Conservation (phyloP, 2,888 invertebrate species). For the Xestobium rufovillosum region DNA sequence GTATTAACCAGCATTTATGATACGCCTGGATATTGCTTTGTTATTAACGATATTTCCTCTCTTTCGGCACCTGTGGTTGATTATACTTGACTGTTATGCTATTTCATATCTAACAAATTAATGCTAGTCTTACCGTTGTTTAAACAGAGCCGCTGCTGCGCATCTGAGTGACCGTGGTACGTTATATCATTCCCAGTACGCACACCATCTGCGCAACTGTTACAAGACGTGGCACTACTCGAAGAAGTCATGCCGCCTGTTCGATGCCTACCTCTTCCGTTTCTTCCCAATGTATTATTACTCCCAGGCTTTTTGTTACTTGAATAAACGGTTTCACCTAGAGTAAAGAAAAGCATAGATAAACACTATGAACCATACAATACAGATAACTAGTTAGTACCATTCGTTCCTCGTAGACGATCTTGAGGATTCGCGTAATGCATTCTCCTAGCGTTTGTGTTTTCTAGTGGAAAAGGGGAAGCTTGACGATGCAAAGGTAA, state of each 20-base stretch:
- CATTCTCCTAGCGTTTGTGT: conserved; percentile 54
- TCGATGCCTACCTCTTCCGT: conserved; percentile 41
- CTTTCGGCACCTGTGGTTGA: no score
- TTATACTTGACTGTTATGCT: no score
- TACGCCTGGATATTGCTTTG: conserved; percentile 8
- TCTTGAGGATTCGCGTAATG: conserved; percentile 46
- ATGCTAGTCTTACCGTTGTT: conserved; percentile 41
- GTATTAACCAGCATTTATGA: conserved; percentile 19
- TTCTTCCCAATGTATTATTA: conserved; percentile 40
- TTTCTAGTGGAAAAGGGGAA: conserved; percentile 64
- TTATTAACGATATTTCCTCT: neutral
- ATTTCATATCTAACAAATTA: no score
- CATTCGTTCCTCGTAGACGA: conserved; percentile 40
- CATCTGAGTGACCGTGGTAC: conserved; percentile 38
- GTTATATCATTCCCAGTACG: conserved; percentile 34
- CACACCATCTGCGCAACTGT: conserved; percentile 40
- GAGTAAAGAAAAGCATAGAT: no score
- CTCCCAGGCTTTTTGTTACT: conserved; percentile 38
- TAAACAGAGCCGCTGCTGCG: conserved; percentile 36
- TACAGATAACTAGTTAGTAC: conserved; percentile 35
- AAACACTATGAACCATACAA: no score
- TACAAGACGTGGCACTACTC: conserved; percentile 48
- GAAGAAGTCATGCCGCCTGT: conserved; percentile 51
- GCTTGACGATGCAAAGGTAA: conserved; percentile 59
- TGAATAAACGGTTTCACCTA: conserved; percentile 38